Evolutionary conservation across 2,888 invertebrate species (phyloP).

Genomic region (Stenodera caucasica): DNA sequence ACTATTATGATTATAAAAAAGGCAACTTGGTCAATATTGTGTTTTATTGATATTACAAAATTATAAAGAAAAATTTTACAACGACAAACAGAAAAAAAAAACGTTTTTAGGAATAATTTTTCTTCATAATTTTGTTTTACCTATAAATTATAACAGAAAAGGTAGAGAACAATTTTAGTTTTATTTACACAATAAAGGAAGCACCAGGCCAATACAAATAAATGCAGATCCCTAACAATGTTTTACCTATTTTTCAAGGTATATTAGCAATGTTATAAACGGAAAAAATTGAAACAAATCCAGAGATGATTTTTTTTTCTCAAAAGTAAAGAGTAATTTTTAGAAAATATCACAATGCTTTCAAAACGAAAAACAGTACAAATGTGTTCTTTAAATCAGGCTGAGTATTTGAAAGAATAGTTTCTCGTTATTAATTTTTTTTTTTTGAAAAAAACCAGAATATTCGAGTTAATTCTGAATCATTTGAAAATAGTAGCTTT

Average conservation of each 20-base stretch:
- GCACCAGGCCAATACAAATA: conserved; percentile 31
- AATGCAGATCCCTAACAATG: no score
- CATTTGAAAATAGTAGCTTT: not conserved
- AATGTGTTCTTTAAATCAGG: not conserved
- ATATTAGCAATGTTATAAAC: no score
- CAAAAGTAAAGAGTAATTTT: not conserved
- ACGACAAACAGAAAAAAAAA: conserved; percentile 20
- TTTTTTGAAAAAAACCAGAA: not conserved
- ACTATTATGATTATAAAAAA: conserved; percentile 42
- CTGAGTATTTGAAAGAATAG: not conserved
- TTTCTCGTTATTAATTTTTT: not conserved
- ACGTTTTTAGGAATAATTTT: conserved; percentile 12
- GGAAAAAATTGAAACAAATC: no score
- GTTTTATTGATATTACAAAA: conserved; percentile 37
- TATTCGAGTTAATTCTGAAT: not conserved
- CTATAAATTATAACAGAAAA: conserved; percentile 18
- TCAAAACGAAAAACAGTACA: no score
- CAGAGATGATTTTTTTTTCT: no score
- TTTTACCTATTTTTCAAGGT: no score
- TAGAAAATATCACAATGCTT: conserved; percentile 8
- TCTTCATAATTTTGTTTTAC: conserved; percentile 28
- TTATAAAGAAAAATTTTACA: conserved; percentile 28
- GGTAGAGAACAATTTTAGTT: conserved; percentile 24
- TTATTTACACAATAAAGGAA: conserved; percentile 38
- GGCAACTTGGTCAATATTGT: conserved; percentile 47